These are phyloP conservation scores for Crypturellus tataupa DNA, from an alignment of 2,797 vertebrate species.

Conservation along the genomic window DNA sequence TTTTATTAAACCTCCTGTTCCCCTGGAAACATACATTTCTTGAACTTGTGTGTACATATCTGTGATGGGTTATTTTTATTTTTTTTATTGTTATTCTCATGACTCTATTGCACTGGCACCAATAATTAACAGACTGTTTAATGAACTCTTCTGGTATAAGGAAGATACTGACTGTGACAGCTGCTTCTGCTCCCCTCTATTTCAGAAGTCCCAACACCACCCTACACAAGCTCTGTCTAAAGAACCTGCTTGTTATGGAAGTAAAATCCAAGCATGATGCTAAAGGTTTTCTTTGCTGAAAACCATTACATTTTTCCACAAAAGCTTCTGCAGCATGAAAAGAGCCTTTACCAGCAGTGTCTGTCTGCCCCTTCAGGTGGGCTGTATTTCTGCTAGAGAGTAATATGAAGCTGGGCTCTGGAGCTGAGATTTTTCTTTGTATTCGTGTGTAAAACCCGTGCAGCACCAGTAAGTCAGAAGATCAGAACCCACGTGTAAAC, in stretches of 20 bases:
- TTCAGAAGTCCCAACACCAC: background rate
- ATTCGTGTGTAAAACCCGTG: background rate
- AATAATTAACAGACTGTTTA: background rate
- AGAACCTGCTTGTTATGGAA: background rate
- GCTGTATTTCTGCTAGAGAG: accelerated
- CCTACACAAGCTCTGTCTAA: background rate
- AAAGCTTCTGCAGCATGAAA: background rate
- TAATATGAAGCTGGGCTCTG: background rate
- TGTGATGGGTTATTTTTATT: background rate
- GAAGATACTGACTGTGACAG: background rate
- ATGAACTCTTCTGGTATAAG: background rate
- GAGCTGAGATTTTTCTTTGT: background rate
- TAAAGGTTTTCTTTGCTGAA: background rate
- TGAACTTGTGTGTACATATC: background rate
- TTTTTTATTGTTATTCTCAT: slow-evolving; percentile 38
- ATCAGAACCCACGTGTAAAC: accelerated
- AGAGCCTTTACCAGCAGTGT: background rate
- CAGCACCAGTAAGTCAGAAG: background rate
- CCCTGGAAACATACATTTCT: slow-evolving; percentile 11
- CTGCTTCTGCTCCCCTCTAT: background rate
- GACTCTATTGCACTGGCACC: background rate
- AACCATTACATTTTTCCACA: background rate
- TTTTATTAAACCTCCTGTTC: slow-evolving; percentile 43
- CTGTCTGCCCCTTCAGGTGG: background rate
- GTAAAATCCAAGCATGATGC: background rate